Base-by-base conservation (phyloP, 2,888 invertebrate species). In the Lacanobia oleracea region DNA sequence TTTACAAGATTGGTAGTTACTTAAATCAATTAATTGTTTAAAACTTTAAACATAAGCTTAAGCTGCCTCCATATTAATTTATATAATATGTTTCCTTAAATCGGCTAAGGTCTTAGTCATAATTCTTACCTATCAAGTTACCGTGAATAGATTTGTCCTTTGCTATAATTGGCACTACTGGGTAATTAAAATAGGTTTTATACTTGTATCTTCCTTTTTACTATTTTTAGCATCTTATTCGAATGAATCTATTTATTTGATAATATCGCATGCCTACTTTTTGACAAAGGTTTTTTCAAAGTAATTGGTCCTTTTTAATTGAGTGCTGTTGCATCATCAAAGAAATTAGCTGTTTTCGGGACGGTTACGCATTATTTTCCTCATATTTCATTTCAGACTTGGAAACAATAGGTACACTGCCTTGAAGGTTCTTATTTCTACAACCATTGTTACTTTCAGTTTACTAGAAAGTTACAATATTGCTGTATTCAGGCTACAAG, bases 111-210 rank as follows among this genome's bases (percentile, higher is more conserved):
- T 21, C 33, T 75, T 21, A 67, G 43, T 69, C 48, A 33, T 72
- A 53, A 65, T 27, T 73, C 27, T 67, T 68, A 45, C 53, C 43
- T 67, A 78, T 69, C 48, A 75, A 60, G 59, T 27, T 37, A 50
- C 70, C 21, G 40, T 72, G 37, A 72, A 64, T 75, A 78, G 57
- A 77, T 72, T 53, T 59, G 63, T 72, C 72, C 78, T 77, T 72
- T 51, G 14, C 23, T 33, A 72, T 77, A 77, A 57, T 77, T 63
- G 27, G 27, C 21, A 27, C 45, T 71, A 51, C 50, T 63, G 40
- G 56, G 63, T 77, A 75, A 57, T 77, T 77, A 77, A 56, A 67
- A 59, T 43, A 56, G 45, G 8, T 53, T 76, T 53, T 48, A 68
- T 7, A 53, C 18, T 56, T 27, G 12, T 33, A 27, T 21, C 14